These are phyloP conservation scores for Semibalanus balanoides DNA, from an alignment of 1,140 invertebrate species.

Conservation along the genomic window DNA sequence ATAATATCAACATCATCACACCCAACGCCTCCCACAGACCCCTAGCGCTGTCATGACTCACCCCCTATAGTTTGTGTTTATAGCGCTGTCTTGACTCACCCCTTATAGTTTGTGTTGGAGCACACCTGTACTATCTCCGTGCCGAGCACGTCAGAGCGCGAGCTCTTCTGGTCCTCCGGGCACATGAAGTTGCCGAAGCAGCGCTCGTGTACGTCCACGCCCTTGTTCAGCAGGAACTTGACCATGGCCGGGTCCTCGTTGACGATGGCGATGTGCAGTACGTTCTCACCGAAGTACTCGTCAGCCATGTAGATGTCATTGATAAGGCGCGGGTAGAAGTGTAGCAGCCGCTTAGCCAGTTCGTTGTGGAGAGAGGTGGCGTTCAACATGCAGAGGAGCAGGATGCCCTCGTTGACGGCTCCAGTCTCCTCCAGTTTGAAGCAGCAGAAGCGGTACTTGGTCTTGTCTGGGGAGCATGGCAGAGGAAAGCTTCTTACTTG, in stretches of 20 bases:
- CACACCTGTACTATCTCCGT: slow-evolving; percentile 83
- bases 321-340: slow-evolving; percentile 86
- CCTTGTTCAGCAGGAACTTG: slow-evolving; percentile 82
- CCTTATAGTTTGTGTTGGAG: slow-evolving; percentile 80
- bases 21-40: too few relatives aligned
- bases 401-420: slow-evolving; percentile 84
- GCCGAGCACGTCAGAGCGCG: slow-evolving; percentile 66
- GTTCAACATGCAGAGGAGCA: slow-evolving; percentile 85
- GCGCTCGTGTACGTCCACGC: slow-evolving; percentile 75
- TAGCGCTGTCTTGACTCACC: too few relatives aligned
- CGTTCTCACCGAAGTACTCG: slow-evolving; percentile 90
- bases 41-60: slow-evolving; percentile 32
- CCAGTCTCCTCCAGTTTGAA: slow-evolving; percentile 87
- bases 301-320: slow-evolving; percentile 92
- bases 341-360: slow-evolving; percentile 75
- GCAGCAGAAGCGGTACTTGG: slow-evolving; percentile 66
- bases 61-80: slow-evolving; percentile 85
- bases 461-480: slow-evolving; percentile 33
- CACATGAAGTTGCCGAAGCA: slow-evolving; percentile 93
- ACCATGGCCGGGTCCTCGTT: slow-evolving; percentile 97
- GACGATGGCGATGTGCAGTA: slow-evolving; percentile 91
- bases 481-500: too few relatives aligned
- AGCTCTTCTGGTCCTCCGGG: slow-evolving; percentile 90
- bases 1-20: neutral
- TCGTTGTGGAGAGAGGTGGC: slow-evolving; percentile 81